Conservation (phyloP, 2,888 invertebrate species). For the Microchrysa polita region DNA sequence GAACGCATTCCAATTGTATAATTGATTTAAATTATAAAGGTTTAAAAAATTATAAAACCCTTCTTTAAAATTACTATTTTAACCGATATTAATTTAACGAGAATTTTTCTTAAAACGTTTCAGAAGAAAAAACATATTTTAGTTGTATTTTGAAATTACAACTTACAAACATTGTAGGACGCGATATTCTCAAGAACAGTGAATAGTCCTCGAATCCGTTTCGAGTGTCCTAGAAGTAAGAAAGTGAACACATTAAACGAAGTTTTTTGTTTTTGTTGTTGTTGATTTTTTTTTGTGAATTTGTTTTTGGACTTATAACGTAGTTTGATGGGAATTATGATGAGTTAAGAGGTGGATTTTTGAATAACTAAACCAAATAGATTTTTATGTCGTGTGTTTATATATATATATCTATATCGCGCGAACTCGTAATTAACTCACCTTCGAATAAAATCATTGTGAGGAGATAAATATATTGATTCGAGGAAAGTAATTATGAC, state of each 20-base stretch:
- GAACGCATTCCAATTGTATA: no score
- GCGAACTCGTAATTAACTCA: constrained; percentile 10
- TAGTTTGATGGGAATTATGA: constrained; percentile 35
- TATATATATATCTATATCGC: no score
- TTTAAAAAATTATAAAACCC: background rate
- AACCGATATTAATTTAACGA: background rate
- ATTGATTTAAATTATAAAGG: no score
- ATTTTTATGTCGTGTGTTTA: background rate
- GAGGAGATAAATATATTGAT: constrained; percentile 11
- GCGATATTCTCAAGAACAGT: constrained; percentile 43
- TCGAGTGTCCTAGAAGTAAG: constrained; percentile 44
- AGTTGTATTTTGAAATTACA: constrained; percentile 28
- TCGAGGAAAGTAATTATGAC: constrained; percentile 26
- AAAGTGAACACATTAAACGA: constrained; percentile 40
- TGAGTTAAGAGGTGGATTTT: constrained; percentile 35
- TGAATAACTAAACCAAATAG: background rate
- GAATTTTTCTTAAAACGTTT: background rate
- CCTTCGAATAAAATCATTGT: background rate
- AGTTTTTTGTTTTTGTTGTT: constrained; percentile 1
- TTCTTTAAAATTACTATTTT: background rate
- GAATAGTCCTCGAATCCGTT: constrained; percentile 42
- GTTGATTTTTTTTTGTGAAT: background rate
- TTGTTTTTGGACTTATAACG: constrained; percentile 25
- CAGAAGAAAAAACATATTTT: constrained; percentile 2
- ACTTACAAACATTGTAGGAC: constrained; percentile 41